Evolutionary conservation across 2,797 vertebrate genomes (phyloP).

Genomic region (Melanotaenia trifasciata): DNA sequence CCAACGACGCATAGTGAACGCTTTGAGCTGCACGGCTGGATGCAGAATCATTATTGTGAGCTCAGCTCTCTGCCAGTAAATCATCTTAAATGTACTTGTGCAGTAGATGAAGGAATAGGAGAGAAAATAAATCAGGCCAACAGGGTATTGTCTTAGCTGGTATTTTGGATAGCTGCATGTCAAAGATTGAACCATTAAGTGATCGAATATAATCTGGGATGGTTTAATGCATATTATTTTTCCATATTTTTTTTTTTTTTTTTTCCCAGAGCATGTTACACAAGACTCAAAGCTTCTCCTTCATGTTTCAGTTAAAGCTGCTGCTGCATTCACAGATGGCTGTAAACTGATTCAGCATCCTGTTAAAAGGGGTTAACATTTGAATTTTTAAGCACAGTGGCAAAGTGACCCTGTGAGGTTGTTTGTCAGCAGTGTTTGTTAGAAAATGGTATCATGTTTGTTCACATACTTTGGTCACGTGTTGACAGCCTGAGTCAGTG

Average conservation of each 20-base stretch:
- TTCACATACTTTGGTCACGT: not conserved
- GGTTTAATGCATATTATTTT: not conserved
- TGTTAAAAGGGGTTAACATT: constrained; percentile 23
- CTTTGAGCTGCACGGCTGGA: constrained; percentile 53
- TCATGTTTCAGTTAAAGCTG: constrained; percentile 8
- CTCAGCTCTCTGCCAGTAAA: constrained; percentile 41
- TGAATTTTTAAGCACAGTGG: constrained; percentile 12
- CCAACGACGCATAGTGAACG: constrained; percentile 57
- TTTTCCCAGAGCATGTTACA: not conserved
- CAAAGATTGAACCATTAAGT: not conserved
- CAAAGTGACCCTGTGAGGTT: not conserved
- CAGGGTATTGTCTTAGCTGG: constrained; percentile 1
- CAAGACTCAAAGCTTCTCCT: not conserved
- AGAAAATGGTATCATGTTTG: constrained; percentile 9
- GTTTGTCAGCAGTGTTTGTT: constrained; percentile 21
- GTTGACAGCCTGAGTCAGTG: constrained; percentile 19
- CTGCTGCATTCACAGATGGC: constrained; percentile 18
- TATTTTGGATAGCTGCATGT: not conserved
- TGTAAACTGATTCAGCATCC: constrained; percentile 8
- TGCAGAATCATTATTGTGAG: constrained; percentile 35
- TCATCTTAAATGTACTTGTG: constrained; percentile 41
- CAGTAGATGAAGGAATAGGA: constrained; percentile 29
- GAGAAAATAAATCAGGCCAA: constrained; percentile 18
- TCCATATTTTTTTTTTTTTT: too few relatives aligned
- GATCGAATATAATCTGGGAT: not conserved